These are phyloP conservation scores for Hylaea fasciaria DNA, from an alignment of 2,888 invertebrate species.

Conservation along the genomic window DNA sequence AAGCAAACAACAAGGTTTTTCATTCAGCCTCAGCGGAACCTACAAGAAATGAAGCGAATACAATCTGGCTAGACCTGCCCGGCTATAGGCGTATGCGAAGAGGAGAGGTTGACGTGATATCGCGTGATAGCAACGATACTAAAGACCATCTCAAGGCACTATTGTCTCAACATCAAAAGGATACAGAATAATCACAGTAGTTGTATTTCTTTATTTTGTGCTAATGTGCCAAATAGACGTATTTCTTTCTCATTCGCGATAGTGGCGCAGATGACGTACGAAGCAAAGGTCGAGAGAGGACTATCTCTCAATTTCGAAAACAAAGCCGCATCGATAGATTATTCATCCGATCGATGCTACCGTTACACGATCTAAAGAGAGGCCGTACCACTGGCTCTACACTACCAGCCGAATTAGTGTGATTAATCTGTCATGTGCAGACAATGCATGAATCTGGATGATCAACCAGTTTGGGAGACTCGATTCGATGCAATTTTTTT, in stretches of 20 bases:
- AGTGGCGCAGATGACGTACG: slow-evolving; percentile 3
- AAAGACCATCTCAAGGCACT: neutral
- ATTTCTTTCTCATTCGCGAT: neutral
- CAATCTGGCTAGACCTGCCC: neutral
- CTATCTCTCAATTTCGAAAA: slow-evolving; percentile 81
- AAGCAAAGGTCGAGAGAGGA: slow-evolving; percentile 32
- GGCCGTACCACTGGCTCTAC: slow-evolving; percentile 33
- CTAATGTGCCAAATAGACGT: too few species aligned
- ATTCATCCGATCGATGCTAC: slow-evolving; percentile 72
- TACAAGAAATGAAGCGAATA: slow-evolving; percentile 5
- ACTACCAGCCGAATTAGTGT: slow-evolving; percentile 24
- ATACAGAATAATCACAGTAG: too few species aligned
- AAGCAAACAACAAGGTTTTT: neutral
- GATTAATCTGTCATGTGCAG: slow-evolving; percentile 38
- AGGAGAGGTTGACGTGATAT: neutral
- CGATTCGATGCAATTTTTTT: slow-evolving; percentile 34
- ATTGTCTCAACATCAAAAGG: too few species aligned
- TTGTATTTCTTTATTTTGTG: too few species aligned
- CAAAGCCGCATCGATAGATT: slow-evolving; percentile 77
- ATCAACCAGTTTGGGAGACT: slow-evolving; percentile 31
- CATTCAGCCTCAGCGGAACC: slow-evolving; percentile 10
- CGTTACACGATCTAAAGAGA: slow-evolving; percentile 61
- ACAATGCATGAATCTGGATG: slow-evolving; percentile 33
- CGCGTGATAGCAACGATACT: neutral
- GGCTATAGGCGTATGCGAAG: neutral